A percentile compares a stretch with the other conserved stretches of the same genome.
These are phyloP conservation scores for Hylyphantes graminicola DNA, from an alignment of 1,140 invertebrate genomes.

Conservation along the genomic window DNA sequence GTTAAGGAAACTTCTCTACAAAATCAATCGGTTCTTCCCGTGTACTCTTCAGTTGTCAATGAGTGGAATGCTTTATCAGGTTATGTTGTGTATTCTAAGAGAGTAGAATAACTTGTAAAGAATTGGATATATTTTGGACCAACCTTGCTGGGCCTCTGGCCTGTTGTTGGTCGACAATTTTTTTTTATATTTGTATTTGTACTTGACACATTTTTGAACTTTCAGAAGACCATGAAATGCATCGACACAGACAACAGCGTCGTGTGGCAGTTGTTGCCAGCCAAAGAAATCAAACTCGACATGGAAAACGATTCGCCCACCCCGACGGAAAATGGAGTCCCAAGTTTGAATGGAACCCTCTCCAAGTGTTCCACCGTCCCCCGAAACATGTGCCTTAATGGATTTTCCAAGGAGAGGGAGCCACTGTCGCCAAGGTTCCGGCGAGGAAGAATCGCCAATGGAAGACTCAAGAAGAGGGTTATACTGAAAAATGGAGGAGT, in stretches of 20 bases:
- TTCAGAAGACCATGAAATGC: slow-evolving; percentile 36
- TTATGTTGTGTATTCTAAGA: too few relatives aligned
- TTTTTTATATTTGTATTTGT: too few relatives aligned
- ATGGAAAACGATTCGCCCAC: slow-evolving; percentile 39
- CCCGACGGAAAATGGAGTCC: slow-evolving; percentile 38
- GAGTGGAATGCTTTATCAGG: too few relatives aligned
- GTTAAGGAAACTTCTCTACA: too few relatives aligned
- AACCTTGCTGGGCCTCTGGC: too few relatives aligned
- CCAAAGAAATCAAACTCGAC: slow-evolving; percentile 24
- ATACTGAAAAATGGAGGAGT: slow-evolving; percentile 95
- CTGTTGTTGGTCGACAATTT: too few relatives aligned
- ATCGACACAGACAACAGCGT: slow-evolving; percentile 45
- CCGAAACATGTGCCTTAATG: slow-evolving; percentile 56
- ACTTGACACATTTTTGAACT: background rate
- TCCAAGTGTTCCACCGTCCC: slow-evolving; percentile 56
- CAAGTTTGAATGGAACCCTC: slow-evolving; percentile 30
- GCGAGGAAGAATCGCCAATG: slow-evolving; percentile 42
- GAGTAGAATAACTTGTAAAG: too few relatives aligned
- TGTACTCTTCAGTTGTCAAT: too few relatives aligned
- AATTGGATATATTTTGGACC: too few relatives aligned
- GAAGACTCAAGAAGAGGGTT: slow-evolving; percentile 82
- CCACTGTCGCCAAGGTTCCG: slow-evolving; percentile 3
- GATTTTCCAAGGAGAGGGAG: slow-evolving; percentile 32
- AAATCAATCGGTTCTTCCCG: too few relatives aligned
- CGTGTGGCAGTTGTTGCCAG: slow-evolving; percentile 51